Evolutionary conservation across 2,113 vertebrate species (phyloP).

Genomic region (Tetrax tetrax): DNA sequence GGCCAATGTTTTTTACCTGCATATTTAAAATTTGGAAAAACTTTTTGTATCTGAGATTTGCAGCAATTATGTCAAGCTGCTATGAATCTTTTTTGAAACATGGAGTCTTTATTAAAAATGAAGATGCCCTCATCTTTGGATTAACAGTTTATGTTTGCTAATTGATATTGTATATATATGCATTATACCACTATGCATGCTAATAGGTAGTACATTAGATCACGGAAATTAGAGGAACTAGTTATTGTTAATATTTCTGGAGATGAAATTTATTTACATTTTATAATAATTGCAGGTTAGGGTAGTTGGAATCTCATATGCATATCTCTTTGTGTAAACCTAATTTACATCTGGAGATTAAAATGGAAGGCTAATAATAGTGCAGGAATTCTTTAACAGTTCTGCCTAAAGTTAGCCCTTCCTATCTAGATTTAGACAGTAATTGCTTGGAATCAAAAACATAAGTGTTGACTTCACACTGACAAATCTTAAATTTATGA

Average conservation of each 20-base stretch:
- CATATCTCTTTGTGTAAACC: not conserved
- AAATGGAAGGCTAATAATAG: conserved; percentile 9
- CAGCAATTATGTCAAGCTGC: not conserved
- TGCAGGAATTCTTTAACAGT: not conserved
- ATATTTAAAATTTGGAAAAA: not conserved
- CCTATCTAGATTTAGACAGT: not conserved
- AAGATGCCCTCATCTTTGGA: not conserved
- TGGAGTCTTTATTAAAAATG: not conserved
- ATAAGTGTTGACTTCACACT: not conserved
- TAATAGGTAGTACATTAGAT: not conserved
- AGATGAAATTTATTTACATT: not conserved
- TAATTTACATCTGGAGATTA: not conserved
- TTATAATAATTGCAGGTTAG: not conserved
- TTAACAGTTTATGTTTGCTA: not conserved
- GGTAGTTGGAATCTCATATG: not conserved
- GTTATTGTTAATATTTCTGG: not conserved
- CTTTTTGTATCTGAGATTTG: not conserved
- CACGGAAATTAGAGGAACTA: not conserved
- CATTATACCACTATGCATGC: not conserved
- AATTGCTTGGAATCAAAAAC: not conserved
- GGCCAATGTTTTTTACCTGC: not conserved
- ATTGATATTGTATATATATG: not conserved
- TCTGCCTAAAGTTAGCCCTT: not conserved
- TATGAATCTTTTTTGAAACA: not conserved
- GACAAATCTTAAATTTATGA: not conserved